Evolutionary conservation across 1,140 invertebrate genomes (phyloP), one percentile per base, ranked within the genome.

Genomic region (Meloidogyne exigua): DNA sequence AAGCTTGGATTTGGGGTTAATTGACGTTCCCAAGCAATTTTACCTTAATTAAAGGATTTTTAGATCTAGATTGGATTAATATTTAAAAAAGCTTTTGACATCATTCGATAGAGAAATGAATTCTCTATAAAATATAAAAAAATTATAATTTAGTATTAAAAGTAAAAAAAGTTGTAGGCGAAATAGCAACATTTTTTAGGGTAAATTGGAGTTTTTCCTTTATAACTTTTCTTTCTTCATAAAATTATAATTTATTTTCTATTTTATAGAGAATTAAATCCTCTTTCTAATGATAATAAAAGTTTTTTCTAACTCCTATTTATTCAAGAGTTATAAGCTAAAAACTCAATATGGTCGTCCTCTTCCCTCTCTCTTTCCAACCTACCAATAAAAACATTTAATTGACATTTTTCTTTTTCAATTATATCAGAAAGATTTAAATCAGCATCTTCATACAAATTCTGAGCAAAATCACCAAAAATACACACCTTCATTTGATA

Each of bases 21-120:
- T 42, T 65, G 63, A 9, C 66, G 75, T 39, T 76, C 75, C 75
- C 75, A 76, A 25, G 75, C 66, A 44, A 76, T 76, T 76, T 76
- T 76, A 26, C 75, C 73, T 69, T 13, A 67, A 67, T 11, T 9
- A 28, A 28, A 26, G 3, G 42, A 44, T 12, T 44, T 15, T 44
- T 44, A 12, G 42, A 11, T 2, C 13, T 2, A 44, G 10, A 44
- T 12, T 15, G 42, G 42, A 44, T 44, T 12, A 44, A 44, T 44
- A 44, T 44, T 44, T 49, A 18, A 18, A 49, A 18, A 49, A 49
- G 13, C 42, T 44, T 44, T 49, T 49, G 18, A 2, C 3, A 49
- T 18, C 5, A 18, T 49, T 49, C 13, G 44, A 18, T 18, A 4
- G 18, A 4, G 44, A 49, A 18, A 49, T 49, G 10, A 15, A 18